phyloP scores from a whole-genome alignment of 1,140 invertebrate genomes.

The Sarcophaga bullata region DNA sequence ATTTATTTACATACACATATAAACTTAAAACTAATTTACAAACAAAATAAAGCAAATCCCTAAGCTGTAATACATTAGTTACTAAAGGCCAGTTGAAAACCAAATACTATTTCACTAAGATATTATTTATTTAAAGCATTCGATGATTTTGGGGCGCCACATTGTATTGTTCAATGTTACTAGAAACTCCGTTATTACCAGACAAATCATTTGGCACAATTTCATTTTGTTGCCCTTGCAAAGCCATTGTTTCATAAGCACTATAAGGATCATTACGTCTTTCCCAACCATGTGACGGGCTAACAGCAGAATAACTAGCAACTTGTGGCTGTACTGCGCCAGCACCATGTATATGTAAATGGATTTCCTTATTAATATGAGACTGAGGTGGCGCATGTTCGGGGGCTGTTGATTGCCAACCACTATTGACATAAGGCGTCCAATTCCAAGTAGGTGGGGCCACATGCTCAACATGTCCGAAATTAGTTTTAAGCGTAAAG shows the following conservation, averaged over 20 bases:
- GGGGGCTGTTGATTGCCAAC: constrained; percentile 50
- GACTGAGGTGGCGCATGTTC: constrained; percentile 42
- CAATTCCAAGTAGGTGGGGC: constrained; percentile 44
- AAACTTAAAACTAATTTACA: too few relatives aligned
- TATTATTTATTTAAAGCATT: constrained; percentile 13
- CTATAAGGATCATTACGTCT: constrained; percentile 59
- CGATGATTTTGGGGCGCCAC: constrained; percentile 51
- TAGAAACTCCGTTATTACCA: constrained; percentile 52
- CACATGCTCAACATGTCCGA: constrained; percentile 48
- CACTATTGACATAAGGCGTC: constrained; percentile 48
- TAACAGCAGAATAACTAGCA: constrained; percentile 41
- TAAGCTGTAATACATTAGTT: too few relatives aligned
- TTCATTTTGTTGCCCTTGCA: not conserved
- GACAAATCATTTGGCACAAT: constrained; percentile 45
- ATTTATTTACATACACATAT: too few relatives aligned
- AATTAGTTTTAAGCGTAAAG: constrained; percentile 55
- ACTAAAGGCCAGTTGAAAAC: too few relatives aligned
- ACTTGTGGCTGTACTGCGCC: constrained; percentile 49
- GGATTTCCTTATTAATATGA: constrained; percentile 60
- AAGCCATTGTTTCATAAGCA: constrained; percentile 50
- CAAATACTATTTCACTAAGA: too few relatives aligned
- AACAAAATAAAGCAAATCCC: too few relatives aligned
- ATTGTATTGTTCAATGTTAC: constrained; percentile 50
- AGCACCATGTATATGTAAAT: constrained; percentile 61
- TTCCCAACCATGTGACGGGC: constrained; percentile 50